Percentiles rank a stretch among this genome's conserved stretches.
Conservation (phyloP, 2,797 vertebrate species). For the Atherinosoma microstoma region DNA sequence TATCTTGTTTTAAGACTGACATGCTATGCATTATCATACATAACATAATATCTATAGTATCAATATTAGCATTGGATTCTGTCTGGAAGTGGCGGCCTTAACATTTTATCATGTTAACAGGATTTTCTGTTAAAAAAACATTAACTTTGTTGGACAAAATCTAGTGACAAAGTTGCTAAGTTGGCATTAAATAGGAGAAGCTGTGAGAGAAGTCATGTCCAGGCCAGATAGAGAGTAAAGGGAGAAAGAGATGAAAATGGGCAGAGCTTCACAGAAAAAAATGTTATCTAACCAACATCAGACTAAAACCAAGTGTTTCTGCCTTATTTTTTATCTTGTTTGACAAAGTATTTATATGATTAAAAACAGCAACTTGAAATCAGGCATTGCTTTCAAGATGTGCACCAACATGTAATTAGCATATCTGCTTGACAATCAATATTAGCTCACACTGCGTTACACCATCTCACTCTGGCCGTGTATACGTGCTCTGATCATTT, state of each 20-base stretch:
- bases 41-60: too few species aligned
- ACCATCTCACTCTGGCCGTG: neutral
- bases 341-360: neutral
- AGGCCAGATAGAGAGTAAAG: neutral
- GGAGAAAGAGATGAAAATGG: neutral
- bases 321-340: too few species aligned
- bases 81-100: too few species aligned
- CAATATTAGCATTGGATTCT: too few species aligned
- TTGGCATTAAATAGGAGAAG: too few species aligned
- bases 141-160: too few species aligned
- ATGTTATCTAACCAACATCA: neutral
- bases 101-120: too few species aligned
- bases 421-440: neutral
- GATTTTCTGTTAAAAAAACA: too few species aligned
- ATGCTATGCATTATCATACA: too few species aligned
- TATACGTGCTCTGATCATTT: neutral
- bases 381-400: neutral
- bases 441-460: neutral
- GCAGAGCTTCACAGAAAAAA: too few species aligned
- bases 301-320: neutral
- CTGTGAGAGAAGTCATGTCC: neutral
- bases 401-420: neutral
- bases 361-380: neutral
- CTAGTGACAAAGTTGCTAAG: too few species aligned
- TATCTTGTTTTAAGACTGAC: too few species aligned